phyloP scores from a whole-genome alignment of 64 coral and sea anemone species.

The Actinia tenebrosa region DNA sequence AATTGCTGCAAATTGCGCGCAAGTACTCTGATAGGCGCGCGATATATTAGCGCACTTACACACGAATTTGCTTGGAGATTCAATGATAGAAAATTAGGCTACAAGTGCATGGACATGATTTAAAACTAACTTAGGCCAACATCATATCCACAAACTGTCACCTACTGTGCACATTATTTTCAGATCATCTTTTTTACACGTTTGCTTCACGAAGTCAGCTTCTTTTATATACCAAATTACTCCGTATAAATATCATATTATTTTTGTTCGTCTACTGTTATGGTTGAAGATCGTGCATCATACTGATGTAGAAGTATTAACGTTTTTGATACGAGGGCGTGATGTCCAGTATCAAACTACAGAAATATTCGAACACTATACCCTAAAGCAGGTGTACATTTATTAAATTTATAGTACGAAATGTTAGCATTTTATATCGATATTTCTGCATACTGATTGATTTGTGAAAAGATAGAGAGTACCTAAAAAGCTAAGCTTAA shows the following conservation, averaged over 20 bases:
- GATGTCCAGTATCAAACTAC: background rate
- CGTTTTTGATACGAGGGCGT: background rate
- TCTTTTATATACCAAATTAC: background rate
- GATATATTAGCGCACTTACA: background rate
- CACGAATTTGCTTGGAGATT: too few relatives aligned
- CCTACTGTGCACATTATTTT: too few relatives aligned
- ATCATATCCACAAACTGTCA: too few relatives aligned
- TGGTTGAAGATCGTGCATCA: constrained; percentile 5
- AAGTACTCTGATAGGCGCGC: background rate
- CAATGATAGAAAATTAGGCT: too few relatives aligned
- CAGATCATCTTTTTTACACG: background rate
- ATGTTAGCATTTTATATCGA: background rate
- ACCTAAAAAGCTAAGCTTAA: background rate
- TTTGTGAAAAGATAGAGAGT: background rate
- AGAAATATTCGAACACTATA: background rate
- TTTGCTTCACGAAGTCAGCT: background rate
- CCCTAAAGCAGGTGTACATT: constrained; percentile 9
- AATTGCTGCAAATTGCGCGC: too few relatives aligned
- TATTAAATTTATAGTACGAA: background rate
- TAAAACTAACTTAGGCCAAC: too few relatives aligned
- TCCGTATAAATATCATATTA: background rate
- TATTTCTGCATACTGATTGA: background rate
- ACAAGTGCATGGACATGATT: too few relatives aligned
- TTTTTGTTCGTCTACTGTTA: constrained; percentile 7
- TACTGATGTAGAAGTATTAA: background rate